phyloP scores from a whole-genome alignment of 2,797 vertebrate genomes.

The Sebastes elongatus region DNA sequence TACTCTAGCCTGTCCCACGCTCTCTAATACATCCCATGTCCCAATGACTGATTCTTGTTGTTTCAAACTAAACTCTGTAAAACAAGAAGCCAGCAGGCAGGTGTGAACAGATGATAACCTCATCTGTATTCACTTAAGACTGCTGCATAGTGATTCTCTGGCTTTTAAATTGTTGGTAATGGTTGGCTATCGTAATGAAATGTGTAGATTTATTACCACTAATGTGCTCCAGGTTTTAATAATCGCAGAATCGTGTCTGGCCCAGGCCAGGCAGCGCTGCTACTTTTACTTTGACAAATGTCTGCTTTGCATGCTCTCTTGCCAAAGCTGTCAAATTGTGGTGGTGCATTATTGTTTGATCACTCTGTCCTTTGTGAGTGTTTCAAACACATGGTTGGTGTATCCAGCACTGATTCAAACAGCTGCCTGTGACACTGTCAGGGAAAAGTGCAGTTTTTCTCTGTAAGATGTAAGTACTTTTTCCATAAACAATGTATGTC shows the following conservation, averaged over 20 bases:
- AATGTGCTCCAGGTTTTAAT: not conserved
- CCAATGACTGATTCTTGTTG: not conserved
- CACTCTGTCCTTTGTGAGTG: not conserved
- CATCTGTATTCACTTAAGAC: not conserved
- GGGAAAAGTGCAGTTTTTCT: not conserved
- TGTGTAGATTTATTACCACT: not conserved
- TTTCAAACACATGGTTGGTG: not conserved
- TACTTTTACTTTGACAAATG: not conserved
- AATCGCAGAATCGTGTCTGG: not conserved
- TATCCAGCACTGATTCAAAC: not conserved
- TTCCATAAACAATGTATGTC: not conserved
- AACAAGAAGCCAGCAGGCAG: not conserved
- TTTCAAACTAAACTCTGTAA: not conserved
- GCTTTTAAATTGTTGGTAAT: not conserved
- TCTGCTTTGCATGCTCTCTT: not conserved
- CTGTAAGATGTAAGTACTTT: not conserved
- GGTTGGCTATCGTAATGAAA: not conserved
- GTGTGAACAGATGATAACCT: not conserved
- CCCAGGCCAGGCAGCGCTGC: not conserved
- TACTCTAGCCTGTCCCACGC: not conserved
- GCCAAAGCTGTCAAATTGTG: slow-evolving; percentile 11
- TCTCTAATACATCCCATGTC: not conserved
- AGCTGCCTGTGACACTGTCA: not conserved
- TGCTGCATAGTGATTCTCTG: not conserved
- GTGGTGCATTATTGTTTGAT: not conserved